A percentile compares a stretch with the other conserved stretches of the same genome.
Evolutionary conservation across 2,797 vertebrate species (phyloP).

Genomic region (Emydoidea blandingii): DNA sequence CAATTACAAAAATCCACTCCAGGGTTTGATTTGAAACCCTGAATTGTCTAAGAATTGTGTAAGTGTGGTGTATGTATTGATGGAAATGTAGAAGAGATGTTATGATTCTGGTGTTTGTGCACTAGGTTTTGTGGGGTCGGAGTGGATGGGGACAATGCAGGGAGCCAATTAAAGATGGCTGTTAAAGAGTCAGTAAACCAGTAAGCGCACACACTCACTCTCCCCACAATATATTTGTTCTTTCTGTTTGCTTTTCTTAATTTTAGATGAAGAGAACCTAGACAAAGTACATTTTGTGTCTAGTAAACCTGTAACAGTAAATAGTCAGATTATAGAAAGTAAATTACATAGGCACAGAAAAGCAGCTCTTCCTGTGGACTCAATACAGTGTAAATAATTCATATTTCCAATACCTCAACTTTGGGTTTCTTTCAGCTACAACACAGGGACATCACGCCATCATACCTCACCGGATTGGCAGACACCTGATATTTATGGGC

Average conservation of each 20-base stretch:
- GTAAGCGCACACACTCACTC: fast-evolving
- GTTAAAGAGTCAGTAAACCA: not conserved
- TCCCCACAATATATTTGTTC: not conserved
- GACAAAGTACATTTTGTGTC: not conserved
- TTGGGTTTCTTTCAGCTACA: not conserved
- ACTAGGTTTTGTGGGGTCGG: fast-evolving
- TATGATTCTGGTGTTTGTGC: not conserved
- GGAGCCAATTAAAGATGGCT: fast-evolving
- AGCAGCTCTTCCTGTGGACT: not conserved
- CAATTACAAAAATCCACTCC: not conserved
- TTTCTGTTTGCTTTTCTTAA: not conserved
- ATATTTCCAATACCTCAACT: not conserved
- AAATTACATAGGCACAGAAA: not conserved
- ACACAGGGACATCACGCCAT: not conserved
- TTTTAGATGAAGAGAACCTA: not conserved
- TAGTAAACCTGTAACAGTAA: not conserved
- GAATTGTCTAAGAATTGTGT: not conserved
- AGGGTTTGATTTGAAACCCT: not conserved
- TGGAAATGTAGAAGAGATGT: not conserved
- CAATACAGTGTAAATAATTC: not conserved
- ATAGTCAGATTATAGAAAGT: not conserved
- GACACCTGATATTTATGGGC: not conserved
- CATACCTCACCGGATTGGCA: not conserved
- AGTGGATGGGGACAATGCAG: not conserved
- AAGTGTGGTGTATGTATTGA: not conserved